Evolutionary conservation across 2,113 vertebrate species (phyloP).

Genomic region (Mesoclemmys tuberculata): DNA sequence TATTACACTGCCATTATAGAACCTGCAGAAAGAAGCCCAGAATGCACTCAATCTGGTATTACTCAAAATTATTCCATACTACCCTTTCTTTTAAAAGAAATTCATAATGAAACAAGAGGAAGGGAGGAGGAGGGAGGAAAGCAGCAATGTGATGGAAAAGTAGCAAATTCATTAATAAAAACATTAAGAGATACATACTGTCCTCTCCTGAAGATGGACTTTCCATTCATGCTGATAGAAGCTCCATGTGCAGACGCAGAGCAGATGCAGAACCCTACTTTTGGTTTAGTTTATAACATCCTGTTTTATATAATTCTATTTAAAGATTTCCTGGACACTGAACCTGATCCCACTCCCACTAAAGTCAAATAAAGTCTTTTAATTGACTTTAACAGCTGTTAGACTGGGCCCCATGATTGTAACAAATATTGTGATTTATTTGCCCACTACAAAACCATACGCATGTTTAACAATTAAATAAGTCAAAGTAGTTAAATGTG

Average conservation of each 20-base stretch:
- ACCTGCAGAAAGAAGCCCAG: background rate
- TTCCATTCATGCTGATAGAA: slow-evolving; percentile 5
- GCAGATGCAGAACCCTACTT: background rate
- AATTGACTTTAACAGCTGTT: background rate
- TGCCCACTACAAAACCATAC: background rate
- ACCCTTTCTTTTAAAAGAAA: slow-evolving; percentile 8
- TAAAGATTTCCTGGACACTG: background rate
- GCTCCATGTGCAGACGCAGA: background rate
- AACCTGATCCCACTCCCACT: background rate
- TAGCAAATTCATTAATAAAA: background rate
- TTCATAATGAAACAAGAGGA: background rate
- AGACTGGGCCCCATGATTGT: background rate
- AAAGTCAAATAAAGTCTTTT: background rate
- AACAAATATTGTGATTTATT: background rate
- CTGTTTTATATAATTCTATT: background rate
- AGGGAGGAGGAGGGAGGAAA: background rate
- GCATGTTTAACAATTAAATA: too few species aligned
- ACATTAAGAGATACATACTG: background rate
- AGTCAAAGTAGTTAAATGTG: too few species aligned
- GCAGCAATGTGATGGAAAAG: background rate
- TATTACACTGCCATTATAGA: background rate
- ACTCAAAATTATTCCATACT: background rate
- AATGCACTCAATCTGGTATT: slow-evolving; percentile 33
- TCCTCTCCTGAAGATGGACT: background rate
- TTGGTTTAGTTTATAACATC: background rate